Evolutionary conservation across 1,140 invertebrate genomes (phyloP), one percentile per base, ranked within the genome.

Genomic region (Drosophila biarmipes): DNA sequence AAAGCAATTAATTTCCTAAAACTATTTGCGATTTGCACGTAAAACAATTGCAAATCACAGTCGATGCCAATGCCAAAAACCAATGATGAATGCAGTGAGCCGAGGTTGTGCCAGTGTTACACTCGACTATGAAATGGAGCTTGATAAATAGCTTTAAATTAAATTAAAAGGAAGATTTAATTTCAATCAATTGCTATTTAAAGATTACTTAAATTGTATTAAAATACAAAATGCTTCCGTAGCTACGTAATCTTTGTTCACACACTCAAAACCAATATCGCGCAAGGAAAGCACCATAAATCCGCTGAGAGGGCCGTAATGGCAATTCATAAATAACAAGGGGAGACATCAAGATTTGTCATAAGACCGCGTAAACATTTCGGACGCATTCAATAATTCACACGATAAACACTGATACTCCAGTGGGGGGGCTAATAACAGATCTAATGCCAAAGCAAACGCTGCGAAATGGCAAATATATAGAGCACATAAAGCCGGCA

Each of bases 1-100:
- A 69, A 54, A 53, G 66, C 63, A 69, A 69, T 69, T 69, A 68
- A 68, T 69, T 69, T 69, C 49, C 49, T 34, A 56, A 48, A 69
- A 69, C 64, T 69, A 69, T 69, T 68, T 55, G 66, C 63, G 51
- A 68, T 68, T 54, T 68, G 48, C 62, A 54, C 38, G 48, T 67
- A 69, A 69, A 54, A 62, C 63, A 54, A 55, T 69, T 67, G 54
- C 45, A 43, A 54, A 68, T 55, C 66, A 69, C 68, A 69, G 49
- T 55, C 63, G 19, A 45, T 10, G 37, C 37, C 19, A 53, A 43
- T 29, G 46, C 27, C 49, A 48, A 62, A 62, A 63, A 29, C 37
- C 15, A 66, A 29, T 42, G 61, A 62, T 46, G 6, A 43, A 63
- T 63, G 24, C 15, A 57, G 17, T 55, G 34, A 19, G 15, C 51